Evolutionary conservation across 1,140 invertebrate species (phyloP), one percentile per base, ranked within the genome.

Genomic region (Megalonaias nervosa): DNA sequence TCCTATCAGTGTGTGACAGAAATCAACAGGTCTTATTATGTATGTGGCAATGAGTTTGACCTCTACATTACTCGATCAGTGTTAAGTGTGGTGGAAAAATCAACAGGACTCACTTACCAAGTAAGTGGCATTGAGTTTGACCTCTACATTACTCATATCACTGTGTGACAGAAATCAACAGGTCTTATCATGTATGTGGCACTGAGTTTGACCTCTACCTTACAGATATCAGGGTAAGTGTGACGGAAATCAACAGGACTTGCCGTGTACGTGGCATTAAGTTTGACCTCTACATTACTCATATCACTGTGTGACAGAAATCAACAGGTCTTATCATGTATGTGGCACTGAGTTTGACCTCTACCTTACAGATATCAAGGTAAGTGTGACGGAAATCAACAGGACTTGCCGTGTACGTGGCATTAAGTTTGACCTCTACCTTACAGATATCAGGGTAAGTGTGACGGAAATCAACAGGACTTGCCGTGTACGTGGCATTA

Each of bases 381-480:
- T n/a, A n/a, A n/a, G n/a, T 26, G 26, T 26, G 26, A 26, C 2
- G 26, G 26, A 26, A 26, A 26, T 26, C 26, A 26, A 26, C 26
- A 61, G 19, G 21, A 61, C 76, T 62, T 58, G 83, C 84, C 75
- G n/a, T n/a, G n/a, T 74, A 79, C 3, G 81, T 81, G 16, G 69
- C 60, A 68, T 81, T 81, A 2, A 86, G 15, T 65, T 80, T 69
- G 17, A 38, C 21, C 48, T 69, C 75, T 71, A 75, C 16, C 5
- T 31, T 31, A 1, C 95, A 93, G 96, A 98, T 97, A 68, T 97
- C 93, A 2, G 97, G 93, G 86, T 93, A 97, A 87, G 96, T 95
- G 88, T 98, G 96, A 13, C 95, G 92, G 60, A 93, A 93, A 57
- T 92, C 92, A 1, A 98, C 84, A 0, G 94, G 93, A 5, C 96